Evolutionary conservation across 2,797 vertebrate genomes (phyloP), one percentile per base, ranked within the genome.

Genomic region (Phrynocephalus guinanensis): DNA sequence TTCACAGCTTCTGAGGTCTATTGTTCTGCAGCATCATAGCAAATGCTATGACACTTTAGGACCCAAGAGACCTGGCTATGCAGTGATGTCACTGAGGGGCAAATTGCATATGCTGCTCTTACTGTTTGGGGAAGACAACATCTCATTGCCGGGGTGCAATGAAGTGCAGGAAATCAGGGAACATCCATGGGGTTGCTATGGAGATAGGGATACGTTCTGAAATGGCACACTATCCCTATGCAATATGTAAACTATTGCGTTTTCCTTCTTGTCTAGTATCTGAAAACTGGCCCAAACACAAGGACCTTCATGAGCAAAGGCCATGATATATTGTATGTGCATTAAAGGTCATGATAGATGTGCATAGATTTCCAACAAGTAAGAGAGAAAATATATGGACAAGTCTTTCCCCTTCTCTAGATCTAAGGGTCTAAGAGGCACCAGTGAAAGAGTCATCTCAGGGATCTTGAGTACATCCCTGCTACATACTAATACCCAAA

Each of bases 81-180:
- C 5, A 38, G 26, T 77, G 22, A 50, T 44, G 5, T 77, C 44
- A 77, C 24, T 48, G 44, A 13, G 38, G 44, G 24, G 24, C 44
- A 50, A 48, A 11, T 24, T 9, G 28, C 44, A 26, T 50, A 44
- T 44, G 26, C 8, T 77, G 38, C 24, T 50, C 38, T 11, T 44
- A 48, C 1, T 48, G 75, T 16, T 18, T 30, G 10, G 15, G 16
- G 20, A 33, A 33, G n/a, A 5, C 15, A 73, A 18, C 3, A 18
- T 73, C 30, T 38, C 11, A 20, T 38, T 33, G 30, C n/a, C 22
- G 3, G 28, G 78, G 28, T 60, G 7, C n/a, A 24, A 56, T 60
- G 81, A 91, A 91, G 88, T 85, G 8, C 8, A 0, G 79, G 82
- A 48, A 18, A 60, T 92, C 67, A 79, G 28, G 11, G n/a, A 79